A percentile compares a stretch with the other conserved stretches of the same genome.
phyloP scores from a whole-genome alignment of 2,113 vertebrate genomes.

The Leptobrachium leishanense region DNA sequence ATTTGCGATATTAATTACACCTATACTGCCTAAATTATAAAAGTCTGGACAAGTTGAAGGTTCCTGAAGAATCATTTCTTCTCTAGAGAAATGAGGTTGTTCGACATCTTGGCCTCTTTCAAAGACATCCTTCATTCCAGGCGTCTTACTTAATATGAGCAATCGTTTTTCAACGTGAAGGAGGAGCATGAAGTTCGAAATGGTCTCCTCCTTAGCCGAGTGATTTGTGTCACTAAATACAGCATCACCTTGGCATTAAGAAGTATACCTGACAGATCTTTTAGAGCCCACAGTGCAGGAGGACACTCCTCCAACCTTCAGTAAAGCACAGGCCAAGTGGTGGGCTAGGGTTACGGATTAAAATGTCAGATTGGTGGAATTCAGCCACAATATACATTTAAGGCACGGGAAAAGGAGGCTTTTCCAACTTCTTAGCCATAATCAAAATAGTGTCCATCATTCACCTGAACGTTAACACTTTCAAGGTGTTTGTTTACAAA shows the following conservation, averaged over 20 bases:
- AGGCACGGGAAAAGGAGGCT: too few relatives aligned
- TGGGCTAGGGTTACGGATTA: too few relatives aligned
- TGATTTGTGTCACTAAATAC: too few relatives aligned
- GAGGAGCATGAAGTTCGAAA: not conserved
- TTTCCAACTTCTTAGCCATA: too few relatives aligned
- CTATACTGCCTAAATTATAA: conserved; percentile 59
- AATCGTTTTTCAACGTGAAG: not conserved
- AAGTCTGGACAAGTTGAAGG: conserved; percentile 56
- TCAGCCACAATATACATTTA: too few relatives aligned
- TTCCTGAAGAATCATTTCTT: conserved; percentile 60
- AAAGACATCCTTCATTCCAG: conserved; percentile 42
- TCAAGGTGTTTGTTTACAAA: conserved; percentile 55
- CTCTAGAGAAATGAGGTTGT: conserved; percentile 51
- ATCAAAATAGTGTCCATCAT: conserved; percentile 11
- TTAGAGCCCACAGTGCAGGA: too few relatives aligned
- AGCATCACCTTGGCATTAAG: too few relatives aligned
- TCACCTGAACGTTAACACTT: conserved; percentile 54
- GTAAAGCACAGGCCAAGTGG: too few relatives aligned
- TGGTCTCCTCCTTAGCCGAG: too few relatives aligned
- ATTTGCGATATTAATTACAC: conserved; percentile 57
- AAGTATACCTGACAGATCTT: too few relatives aligned
- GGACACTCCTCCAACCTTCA: too few relatives aligned
- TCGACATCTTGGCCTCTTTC: conserved; percentile 46
- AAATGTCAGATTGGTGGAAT: too few relatives aligned
- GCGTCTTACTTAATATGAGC: conserved; percentile 8